Base-by-base conservation (phyloP, 2,113 vertebrate genomes). In the Charina bottae region DNA sequence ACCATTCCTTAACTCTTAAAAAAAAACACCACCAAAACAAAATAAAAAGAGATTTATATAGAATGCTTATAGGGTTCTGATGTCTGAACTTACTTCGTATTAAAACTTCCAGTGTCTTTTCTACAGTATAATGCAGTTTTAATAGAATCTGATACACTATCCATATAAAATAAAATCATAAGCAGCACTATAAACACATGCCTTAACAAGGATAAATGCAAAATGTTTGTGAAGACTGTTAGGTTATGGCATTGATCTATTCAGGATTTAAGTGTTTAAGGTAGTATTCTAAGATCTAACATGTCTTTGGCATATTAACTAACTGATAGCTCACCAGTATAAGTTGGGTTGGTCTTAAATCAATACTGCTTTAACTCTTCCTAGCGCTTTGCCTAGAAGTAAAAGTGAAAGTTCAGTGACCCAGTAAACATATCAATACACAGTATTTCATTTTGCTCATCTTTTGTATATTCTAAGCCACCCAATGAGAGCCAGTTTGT, bases 281-380 rank as follows among this genome's bases (percentile, higher is more conserved):
- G 21, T 83, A 23, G 0, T 91, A 92, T 72, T 93, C 91, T 96
- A 94, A 64, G 92, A 93, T 84, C 92, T 85, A 86, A 59, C 95
- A 94, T 62, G 59, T 88, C 33, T 49, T 90, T 96, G 95, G 93
- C 91, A 92, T 95, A 92, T 93, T 94, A 93, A 96, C 95, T 95
- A 95, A 94, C 85, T 95, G 93, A 91, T 96, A 93, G 95, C 85
- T 96, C 91, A 93, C 58, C 90, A 88, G 42, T 92, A 90, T 89
- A 78, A 94, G 92, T 56, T 17, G 17, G 84, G 53, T 90, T 58
- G 83, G 8, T 89, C 94, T 93, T 90, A 95, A 93, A 90, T 88
- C 0, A 78, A 95, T 96, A 90, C 78, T 92, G 92, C 68, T 6
- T 46, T 94, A 93, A 94, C 94, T 89, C 93, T 64, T 37, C 26